These are phyloP conservation scores for Pocillopora damicornis DNA, from an alignment of 64 coral and sea anemone species.

Conservation along the genomic window DNA sequence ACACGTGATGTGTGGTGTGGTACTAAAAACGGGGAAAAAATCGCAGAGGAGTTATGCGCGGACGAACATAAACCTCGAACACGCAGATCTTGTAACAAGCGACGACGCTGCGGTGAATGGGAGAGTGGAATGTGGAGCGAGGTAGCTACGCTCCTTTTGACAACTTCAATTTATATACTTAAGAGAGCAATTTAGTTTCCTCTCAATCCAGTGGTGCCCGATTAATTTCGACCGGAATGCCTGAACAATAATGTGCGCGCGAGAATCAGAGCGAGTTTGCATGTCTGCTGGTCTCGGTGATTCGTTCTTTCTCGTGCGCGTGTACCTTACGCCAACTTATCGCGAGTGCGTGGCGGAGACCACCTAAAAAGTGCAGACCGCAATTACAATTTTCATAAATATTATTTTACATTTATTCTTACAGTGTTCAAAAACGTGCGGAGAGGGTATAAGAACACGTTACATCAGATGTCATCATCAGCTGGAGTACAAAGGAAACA, in stretches of 20 bases:
- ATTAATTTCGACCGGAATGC: too few species aligned
- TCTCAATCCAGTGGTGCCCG: too few species aligned
- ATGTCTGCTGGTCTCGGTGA: too few species aligned
- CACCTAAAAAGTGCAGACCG: neutral
- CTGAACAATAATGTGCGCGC: too few species aligned
- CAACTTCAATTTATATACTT: too few species aligned
- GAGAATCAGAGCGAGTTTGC: too few species aligned
- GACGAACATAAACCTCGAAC: constrained; percentile 9
- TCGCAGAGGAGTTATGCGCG: constrained; percentile 34
- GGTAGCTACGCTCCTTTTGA: constrained; percentile 1
- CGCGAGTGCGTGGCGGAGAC: too few species aligned
- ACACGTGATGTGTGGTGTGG: constrained; percentile 22
- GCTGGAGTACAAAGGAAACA: constrained; percentile 29
- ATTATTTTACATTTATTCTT: constrained; percentile 3
- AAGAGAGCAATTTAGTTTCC: too few species aligned
- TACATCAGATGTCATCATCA: constrained; percentile 39
- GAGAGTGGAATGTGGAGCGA: constrained; percentile 60
- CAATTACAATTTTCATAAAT: neutral
- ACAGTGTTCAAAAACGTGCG: constrained; percentile 73
- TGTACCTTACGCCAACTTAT: too few species aligned
- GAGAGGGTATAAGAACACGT: constrained; percentile 43
- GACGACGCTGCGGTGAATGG: constrained; percentile 62
- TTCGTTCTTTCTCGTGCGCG: too few species aligned
- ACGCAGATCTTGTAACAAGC: constrained; percentile 29
- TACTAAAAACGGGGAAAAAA: constrained; percentile 18